Base-by-base conservation (phyloP, 2,113 vertebrate species). In the Tachysurus fulvidraco region DNA sequence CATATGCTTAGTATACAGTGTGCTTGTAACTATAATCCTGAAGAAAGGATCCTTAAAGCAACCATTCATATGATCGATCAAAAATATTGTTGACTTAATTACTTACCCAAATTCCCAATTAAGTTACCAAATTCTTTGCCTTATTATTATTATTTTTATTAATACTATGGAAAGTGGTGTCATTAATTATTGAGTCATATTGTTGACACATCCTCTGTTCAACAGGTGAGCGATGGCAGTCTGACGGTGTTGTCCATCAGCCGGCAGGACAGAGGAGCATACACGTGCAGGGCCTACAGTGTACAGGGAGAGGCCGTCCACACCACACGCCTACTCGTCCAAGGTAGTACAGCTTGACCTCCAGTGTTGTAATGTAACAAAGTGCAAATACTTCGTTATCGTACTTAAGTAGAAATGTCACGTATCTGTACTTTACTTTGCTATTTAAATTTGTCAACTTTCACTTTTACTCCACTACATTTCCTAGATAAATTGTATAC, bases 241-340 rank as follows among this genome's bases (percentile, higher is more conserved):
- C 92, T 99, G 93, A 99, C 96, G 0, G 96, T 99, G 93, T 92
- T 95, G 59, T 96, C 96, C 4, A 90, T 99, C 92, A 97, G 91
- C 81, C 95, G 98, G 71, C 95, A 98, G 89, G 98, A 99, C 95
- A 93, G 98, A 84, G 98, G 98, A 30, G 96, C 98, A 81, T 99
- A 99, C 82, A 97, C 95, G 14, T 99, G 98, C 93, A 96, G 98
- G 69, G 98, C 98, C 0, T 98, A 96, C 93, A 99, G 98, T 89
- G 97, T 97, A 91, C 98, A 99, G 89, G 98, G 98, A 85, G 98
- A 99, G 93, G 98, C 96, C 16, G 91, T 99, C 85, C 98, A 99
- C 91, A 98, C 98, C 82, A 99, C 98, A 50, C 96, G 98, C 89
- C 95, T 99, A 92, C 97, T 99, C 2, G 98, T 99, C 17, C 98